Evolutionary conservation across 92 coral and sea anemone species (phyloP), one percentile per base, ranked within the genome.

Genomic region (Palythoa heliodiscus): DNA sequence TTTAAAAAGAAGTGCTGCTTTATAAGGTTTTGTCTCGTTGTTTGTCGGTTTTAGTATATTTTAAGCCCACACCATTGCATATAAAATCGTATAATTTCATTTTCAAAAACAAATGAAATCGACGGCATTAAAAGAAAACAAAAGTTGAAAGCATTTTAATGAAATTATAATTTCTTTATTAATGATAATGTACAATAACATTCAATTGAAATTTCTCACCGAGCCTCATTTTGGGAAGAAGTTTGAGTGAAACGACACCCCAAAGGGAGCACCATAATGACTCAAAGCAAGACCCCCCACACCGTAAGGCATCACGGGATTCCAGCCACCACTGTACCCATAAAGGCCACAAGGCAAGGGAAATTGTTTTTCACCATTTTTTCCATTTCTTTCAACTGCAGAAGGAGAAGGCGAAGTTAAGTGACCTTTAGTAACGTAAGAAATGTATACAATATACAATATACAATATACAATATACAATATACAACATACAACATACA

Each of bases 351-450:
- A 80, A 47, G 52, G 73, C 6, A 20, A 80, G 70, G 54, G 38
- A 20, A 74, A 66, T 7, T 73, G 60, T 57, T 80, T 80, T 11
- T 73, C 40, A 5, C 61, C 73, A 47, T 61, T 66, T 66, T 80
- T 39, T n/a, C 48, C 74, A 13, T 48, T 66, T 50, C 38, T 43
- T 48, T 80, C 84, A 70, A 80, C 84, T 80, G 84, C 29, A 43
- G 5, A 23, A 24, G 43, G 13, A 50, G 47, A 80, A 22, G 20
- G 64, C 64, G 12, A 58, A 11, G 64, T 43, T 8, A 43, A 43
- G 50, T 8, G 9, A 43, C 6, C 7, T 43, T 43, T 5, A 43
- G 50, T 43, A 43, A 43, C 5, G 9, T 5, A 43, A 43, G 50
- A 43, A 43, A 6, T 43, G 50, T 43, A 43, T 43, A 43, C 0